Evolutionary conservation across 2,113 vertebrate genomes (phyloP).

Genomic region (Gallinago undulata): DNA sequence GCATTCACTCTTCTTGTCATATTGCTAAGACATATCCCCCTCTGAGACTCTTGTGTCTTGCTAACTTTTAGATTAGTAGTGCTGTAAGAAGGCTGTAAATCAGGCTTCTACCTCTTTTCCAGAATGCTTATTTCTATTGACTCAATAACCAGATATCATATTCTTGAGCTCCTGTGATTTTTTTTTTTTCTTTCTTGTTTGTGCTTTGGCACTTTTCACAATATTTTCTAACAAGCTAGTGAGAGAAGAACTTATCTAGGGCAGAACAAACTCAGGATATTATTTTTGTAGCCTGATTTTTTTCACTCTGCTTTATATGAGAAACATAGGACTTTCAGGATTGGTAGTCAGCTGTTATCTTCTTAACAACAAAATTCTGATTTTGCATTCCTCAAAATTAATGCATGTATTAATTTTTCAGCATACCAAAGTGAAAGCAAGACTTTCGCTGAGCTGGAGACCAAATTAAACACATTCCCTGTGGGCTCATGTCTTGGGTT

Average conservation of each 20-base stretch:
- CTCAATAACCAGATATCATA: background rate
- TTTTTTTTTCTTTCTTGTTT: background rate
- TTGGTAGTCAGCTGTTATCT: background rate
- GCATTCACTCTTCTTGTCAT: background rate
- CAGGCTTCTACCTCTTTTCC: background rate
- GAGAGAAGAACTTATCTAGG: background rate
- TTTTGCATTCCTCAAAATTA: background rate
- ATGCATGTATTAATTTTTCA: background rate
- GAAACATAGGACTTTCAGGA: background rate
- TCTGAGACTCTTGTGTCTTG: background rate
- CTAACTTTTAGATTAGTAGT: background rate
- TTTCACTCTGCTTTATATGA: background rate
- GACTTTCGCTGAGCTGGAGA: background rate
- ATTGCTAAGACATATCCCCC: background rate
- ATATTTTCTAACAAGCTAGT: background rate
- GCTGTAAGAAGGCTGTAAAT: background rate
- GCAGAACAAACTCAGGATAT: background rate
- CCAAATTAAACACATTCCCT: background rate
- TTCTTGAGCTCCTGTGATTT: background rate
- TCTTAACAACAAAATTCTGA: background rate
- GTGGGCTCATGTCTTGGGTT: fast-evolving
- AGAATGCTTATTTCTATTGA: background rate
- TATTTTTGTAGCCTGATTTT: background rate
- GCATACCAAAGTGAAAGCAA: background rate
- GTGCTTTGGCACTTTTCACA: background rate